Evolutionary conservation across 1,140 invertebrate genomes (phyloP), one percentile per base, ranked within the genome.

Genomic region (Homarus americanus): DNA sequence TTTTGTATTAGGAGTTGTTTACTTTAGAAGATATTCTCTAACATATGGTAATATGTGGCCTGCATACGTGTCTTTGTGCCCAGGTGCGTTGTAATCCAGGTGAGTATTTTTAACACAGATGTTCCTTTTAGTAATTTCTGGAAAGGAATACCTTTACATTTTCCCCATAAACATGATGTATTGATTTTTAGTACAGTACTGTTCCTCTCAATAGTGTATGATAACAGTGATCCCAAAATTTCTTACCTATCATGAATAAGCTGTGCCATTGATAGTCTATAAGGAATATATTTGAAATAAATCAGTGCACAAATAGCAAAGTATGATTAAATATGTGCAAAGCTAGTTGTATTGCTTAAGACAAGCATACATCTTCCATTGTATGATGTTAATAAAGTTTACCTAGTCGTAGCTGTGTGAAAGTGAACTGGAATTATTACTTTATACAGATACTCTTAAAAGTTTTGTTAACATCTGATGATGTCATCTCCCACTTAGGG

Each of bases 261-360:
- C 63, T 69, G 63, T 69, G 63, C 63, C 63, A 69, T 69, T 69
- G 28, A 69, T 69, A 32, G 63, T 69, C 10, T 69, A 24, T 58
- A 58, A 58, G 53, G 53, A 58, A 15, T 24, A 4, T 58, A 24
- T 49, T 20, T 32, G 32, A 69, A 0, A 4, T 32, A 63, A 63
- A 69, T 69, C 63, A 69, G n/a, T 69, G 63, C 63, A 69, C 63
- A 69, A 69, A 69, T 69, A 32, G n/a, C 0, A 12, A 69, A 69
- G 63, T 69, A 69, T 32, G 63, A 69, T 4, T 32, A 24, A 69
- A 69, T 28, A 28, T 69, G 63, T 69, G 63, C n/a, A 69, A 69
- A 69, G 58, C 20, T 32, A 32, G 63, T 69, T 32, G n/a, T 32
- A 32, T 69, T 69, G n/a, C n/a, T 69, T 7, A 9, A 32, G n/a